A percentile compares a stretch with the other conserved stretches of the same genome.
These are phyloP conservation scores for Drosophila infuscata DNA, from an alignment of 2,888 invertebrate genomes.

Conservation along the genomic window DNA sequence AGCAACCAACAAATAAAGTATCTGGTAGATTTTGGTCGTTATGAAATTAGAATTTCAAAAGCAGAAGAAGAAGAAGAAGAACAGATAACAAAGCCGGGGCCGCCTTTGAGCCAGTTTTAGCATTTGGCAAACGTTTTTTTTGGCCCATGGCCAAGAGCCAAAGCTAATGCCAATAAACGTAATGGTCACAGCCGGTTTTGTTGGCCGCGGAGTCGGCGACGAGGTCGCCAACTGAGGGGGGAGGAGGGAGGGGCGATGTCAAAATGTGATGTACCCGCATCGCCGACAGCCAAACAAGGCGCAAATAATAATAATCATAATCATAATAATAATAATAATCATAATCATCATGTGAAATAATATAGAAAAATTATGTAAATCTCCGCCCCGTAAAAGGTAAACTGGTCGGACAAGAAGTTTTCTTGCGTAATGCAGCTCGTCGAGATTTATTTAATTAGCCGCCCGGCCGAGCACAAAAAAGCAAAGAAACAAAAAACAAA, in stretches of 20 bases:
- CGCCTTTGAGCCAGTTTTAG: slow-evolving; percentile 36
- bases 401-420: slow-evolving; percentile 48
- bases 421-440: slow-evolving; percentile 49
- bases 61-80: neutral
- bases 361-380: slow-evolving; percentile 72
- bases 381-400: slow-evolving; percentile 60
- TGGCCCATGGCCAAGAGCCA: slow-evolving; percentile 69
- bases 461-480: slow-evolving; percentile 27
- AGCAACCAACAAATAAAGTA: slow-evolving; percentile 26
- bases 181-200: slow-evolving; percentile 59
- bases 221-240: slow-evolving; percentile 4
- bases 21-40: slow-evolving; percentile 45
- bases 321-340: slow-evolving; percentile 48
- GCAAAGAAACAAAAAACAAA: slow-evolving; percentile 5
- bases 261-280: slow-evolving; percentile 51
- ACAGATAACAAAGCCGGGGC: slow-evolving; percentile 24
- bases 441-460: slow-evolving; percentile 58
- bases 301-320: slow-evolving; percentile 46
- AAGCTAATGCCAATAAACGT: slow-evolving; percentile 38
- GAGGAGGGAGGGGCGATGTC: slow-evolving; percentile 37
- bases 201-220: slow-evolving; percentile 1
- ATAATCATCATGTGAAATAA: slow-evolving; percentile 68
- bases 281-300: slow-evolving; percentile 56
- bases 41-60: slow-evolving; percentile 51
- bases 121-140: slow-evolving; percentile 45